Base-by-base conservation (phyloP, 2,113 vertebrate species). In the Ophthalmolycus amberensis region DNA sequence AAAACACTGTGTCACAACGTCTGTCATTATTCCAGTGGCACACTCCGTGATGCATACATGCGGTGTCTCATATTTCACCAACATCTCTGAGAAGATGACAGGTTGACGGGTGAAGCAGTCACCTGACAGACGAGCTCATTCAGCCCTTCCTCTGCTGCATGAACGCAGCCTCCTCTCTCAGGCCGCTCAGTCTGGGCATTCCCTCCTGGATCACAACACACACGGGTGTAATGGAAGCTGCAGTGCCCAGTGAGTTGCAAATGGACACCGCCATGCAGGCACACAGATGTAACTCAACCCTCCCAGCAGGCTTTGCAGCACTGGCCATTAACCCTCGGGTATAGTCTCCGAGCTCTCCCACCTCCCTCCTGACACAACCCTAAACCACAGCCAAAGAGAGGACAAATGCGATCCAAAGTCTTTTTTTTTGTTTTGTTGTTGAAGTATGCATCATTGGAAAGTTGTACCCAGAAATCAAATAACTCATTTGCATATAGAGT, bases 211-310 rank as follows among this genome's bases (percentile, higher is more conserved):
- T 84, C 85, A 91, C 73, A 88, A 84, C 80, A 81, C 80, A 81
- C 32, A 50, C 69, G 12, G 56, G 64, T 92, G 94, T 93, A 94
- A 94, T 78, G n/a, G 68, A 91, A 93, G 87, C 90, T 83, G 54
- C 66, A 0, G 68, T 5, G 77, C 52, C 66, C 84, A 76, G 64
- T 52, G 81, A 78, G 80, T 63, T 73, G 91, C 85, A 93, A 92
- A 77, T 11, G 46, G 90, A 93, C 83, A 91, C 92, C n/a, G 3
- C 34, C 12, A 11, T 60, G 46, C 74, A 72, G 74, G 25, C 75
- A n/a, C 66, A 78, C 56, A 38, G 71, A 27, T 85, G 91, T 84
- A 94, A 93, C 86, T 4, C 16, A 79, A 94, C 65, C 84, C 88
- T 70, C 60, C 46, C 42, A 69, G 60, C 74, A 71, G 52, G 67